These are phyloP conservation scores for Morpho deidamia DNA, from an alignment of 2,888 invertebrate genomes.

Conservation along the genomic window DNA sequence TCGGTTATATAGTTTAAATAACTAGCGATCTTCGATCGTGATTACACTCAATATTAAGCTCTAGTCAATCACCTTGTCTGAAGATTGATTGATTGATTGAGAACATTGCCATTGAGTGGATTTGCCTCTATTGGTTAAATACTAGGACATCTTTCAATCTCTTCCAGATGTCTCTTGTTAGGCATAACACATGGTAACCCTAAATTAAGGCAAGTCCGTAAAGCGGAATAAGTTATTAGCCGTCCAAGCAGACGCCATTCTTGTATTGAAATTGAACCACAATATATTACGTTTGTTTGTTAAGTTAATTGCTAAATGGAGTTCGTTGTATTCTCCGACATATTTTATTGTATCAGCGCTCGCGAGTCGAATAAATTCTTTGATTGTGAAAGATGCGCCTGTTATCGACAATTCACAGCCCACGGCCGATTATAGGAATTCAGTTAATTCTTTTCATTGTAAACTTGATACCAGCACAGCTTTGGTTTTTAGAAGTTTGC, in stretches of 20 bases:
- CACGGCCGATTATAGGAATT: constrained; percentile 15
- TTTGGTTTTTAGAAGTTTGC: too few relatives aligned
- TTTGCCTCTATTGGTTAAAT: not conserved
- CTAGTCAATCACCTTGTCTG: too few relatives aligned
- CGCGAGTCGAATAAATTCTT: constrained; percentile 51
- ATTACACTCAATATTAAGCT: too few relatives aligned
- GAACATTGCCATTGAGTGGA: too few relatives aligned
- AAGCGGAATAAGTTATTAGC: constrained; percentile 44
- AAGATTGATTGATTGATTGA: too few relatives aligned
- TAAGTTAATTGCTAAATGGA: constrained; percentile 77
- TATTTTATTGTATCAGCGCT: constrained; percentile 63
- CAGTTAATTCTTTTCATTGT: constrained; percentile 17
- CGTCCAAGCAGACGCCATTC: constrained; percentile 51
- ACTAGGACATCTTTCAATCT: too few relatives aligned
- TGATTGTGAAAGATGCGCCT: constrained; percentile 73
- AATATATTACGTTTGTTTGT: constrained; percentile 79
- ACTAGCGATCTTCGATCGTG: too few relatives aligned
- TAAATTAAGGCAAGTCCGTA: constrained; percentile 32
- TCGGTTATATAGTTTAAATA: too few relatives aligned
- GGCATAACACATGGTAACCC: not conserved
- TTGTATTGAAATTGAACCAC: constrained; percentile 73
- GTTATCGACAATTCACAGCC: constrained; percentile 35
- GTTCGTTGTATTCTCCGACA: constrained; percentile 66
- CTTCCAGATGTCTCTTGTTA: not conserved
- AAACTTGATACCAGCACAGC: not conserved